Evolutionary conservation across 2,797 vertebrate species (phyloP), one percentile per base, ranked within the genome.

Genomic region (Oreochromis grahami): DNA sequence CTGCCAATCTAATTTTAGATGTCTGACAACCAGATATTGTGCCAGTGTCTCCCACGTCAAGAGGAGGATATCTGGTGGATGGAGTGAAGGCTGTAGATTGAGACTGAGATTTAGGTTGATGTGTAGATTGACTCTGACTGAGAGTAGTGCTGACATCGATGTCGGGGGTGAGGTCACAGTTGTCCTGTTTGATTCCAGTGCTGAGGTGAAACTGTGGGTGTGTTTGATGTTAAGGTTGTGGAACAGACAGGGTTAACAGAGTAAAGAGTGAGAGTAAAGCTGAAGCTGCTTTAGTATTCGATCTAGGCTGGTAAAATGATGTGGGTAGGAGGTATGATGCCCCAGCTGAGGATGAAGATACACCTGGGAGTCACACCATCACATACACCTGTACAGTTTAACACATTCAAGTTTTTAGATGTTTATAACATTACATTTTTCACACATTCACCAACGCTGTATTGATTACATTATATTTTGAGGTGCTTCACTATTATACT

Each of bases 1-100:
- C 92, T 92, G 87, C 81, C 83, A 60, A 55, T 90, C 92, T 93
- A 93, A 90, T 92, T 93, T 93, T 92, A 93, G 92, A 86, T 29
- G 83, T 90, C 91, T 91, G 90, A 91, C 90, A 84, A 63, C 78
- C 90, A 93, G 85, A 92, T 89, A 85, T 90, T 77, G 85, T 84
- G 83, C 83, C 84, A 78, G 50, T 82, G 83, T 85, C 43, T 87
- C 79, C 86, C 68, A 74, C 43, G 52, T 79, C 80, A 80, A 85
- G 74, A 83, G 84, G 83, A 79, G 80, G 80, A 78, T 76, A 83
- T 87, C 83, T 86, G 78, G 32, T 77, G 89, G 84, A 86, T 86
- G 79, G 87, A 82, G 60, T 77, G 83, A 70, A 80, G 82, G 58
- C 82, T 83, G 77, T 36, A 76, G 87, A 55, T 88, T 86, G 32